Evolutionary conservation across 2,888 invertebrate genomes (phyloP), one percentile per base, ranked within the genome.

Genomic region (Chloromyia formosa): DNA sequence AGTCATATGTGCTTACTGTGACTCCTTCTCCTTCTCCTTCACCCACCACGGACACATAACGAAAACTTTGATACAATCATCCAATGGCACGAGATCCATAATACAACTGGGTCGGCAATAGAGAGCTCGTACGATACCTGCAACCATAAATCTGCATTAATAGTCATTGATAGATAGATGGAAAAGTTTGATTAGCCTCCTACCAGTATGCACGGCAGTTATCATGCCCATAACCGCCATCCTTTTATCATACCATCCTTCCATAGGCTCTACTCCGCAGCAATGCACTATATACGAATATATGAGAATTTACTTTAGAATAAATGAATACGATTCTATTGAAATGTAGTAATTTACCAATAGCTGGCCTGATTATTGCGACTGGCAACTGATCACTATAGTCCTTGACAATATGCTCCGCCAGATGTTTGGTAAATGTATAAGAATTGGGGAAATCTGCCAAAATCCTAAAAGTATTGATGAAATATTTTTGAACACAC

Each of bases 161-260:
- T 49, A 49, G 10, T 49, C 14, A 49, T 49, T 49, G 3, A 12
- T n/a, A n/a, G 49, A 49, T n/a, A 49, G 1, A 16, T 9, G 16
- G 64, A 27, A 35, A 35, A 35, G 7, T 35, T 35, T 35, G 1
- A 22, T 58, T 7, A 7, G 16, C n/a, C 5, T 27, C 20, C 35
- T 87, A 40, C 95, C 89, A 69, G 82, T 92, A 0, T 93, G 93
- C 68, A 89, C 87, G 0, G 91, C 94, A 0, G 91, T 84, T 76
- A 94, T 80, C 68, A 94, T 84, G 0, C 90, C 96, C 58, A 92
- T 91, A 0, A 96, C 95, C 0, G 97, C 97, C 82, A 97, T 96
- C 78, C 94, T 93, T 82, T 95, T 97, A 80, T 97, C 97, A 12
- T 94, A 86, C 96, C 96, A 98, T 0, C 95, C 96, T 0, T 88